Evolutionary conservation across 1,140 invertebrate species (phyloP).

Genomic region (Drosophila azteca): DNA sequence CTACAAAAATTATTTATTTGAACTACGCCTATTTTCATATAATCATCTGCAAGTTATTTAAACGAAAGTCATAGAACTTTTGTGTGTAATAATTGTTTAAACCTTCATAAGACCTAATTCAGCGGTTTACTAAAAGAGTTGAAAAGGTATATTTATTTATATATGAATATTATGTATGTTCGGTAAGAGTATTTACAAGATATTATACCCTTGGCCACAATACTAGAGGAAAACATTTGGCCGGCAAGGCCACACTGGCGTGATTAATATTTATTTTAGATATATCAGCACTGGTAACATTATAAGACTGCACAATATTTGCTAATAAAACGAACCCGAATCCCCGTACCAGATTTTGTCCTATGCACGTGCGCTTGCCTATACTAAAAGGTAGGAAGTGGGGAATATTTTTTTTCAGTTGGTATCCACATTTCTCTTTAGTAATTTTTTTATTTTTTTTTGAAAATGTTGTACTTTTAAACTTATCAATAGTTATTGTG

Average conservation of each 20-base stretch:
- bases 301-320: constrained; percentile 90
- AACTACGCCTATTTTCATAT: no score
- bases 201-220: constrained; percentile 42
- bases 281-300: constrained; percentile 86
- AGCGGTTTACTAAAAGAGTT: no score
- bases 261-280: constrained; percentile 86
- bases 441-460: constrained; percentile 1
- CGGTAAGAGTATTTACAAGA: no score
- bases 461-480: not conserved
- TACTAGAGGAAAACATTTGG: constrained; percentile 86
- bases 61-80: no score
- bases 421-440: constrained; percentile 6
- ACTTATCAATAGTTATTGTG: not conserved
- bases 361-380: constrained; percentile 94
- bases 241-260: constrained; percentile 88
- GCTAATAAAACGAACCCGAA: constrained; percentile 90
- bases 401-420: constrained; percentile 85
- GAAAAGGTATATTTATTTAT: no score
- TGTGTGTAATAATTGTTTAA: no score
- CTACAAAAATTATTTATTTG: constrained; percentile 55
- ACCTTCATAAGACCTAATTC: no score
- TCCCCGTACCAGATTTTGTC: constrained; percentile 92
- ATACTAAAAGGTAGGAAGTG: constrained; percentile 95
- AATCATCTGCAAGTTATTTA: no score
- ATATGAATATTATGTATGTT: no score